Evolutionary conservation across 1,140 invertebrate genomes (phyloP), one percentile per base, ranked within the genome.

Genomic region (Papilio polytes): DNA sequence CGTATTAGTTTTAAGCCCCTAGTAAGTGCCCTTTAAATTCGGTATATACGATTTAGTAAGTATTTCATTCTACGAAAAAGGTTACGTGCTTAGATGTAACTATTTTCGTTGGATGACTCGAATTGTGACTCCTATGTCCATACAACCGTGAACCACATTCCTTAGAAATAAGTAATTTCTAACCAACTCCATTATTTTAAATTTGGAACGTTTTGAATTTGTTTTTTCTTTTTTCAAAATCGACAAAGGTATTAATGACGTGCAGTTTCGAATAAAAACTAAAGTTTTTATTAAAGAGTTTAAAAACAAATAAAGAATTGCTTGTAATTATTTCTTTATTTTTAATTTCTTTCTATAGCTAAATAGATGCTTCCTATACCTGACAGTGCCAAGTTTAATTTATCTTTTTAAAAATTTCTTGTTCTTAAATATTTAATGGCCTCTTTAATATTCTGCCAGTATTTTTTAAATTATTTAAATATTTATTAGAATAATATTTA

Each of bases 21-120:
- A 90, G 87, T 88, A 94, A 94, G 93, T 94, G 93, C 83, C 93
- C 93, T 94, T 90, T 86, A 88, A 86, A 82, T 82, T 89, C 83
- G 78, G 83, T 85, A 81, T 88, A 86, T 81, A 83, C 80, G 80
- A 85, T 74, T 78, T 88, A 85, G 83, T 82, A 88, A 83, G 79
- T 83, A 82, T 78, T 56, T 56, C 53, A 56, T 56, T 18, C 18
- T 1, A 56, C 53, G 53, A 56, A 56, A 56, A 56, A 18, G 1
- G 53, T 56, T 56, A 56, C 53, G 20, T 20, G 1, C 10, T 0
- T 56, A 56, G 18, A 56, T 20, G n/a, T 18, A 56, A 20, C 7
- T 18, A 1, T 56, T 56, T 56, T 56, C 53, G 18, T 56, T 0
- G 53, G n/a, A 56, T 56, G 53, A 56, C 18, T 56, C 53, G 18